phyloP scores from a whole-genome alignment of 92 coral and sea anemone genomes.

The Ricordea florida region DNA sequence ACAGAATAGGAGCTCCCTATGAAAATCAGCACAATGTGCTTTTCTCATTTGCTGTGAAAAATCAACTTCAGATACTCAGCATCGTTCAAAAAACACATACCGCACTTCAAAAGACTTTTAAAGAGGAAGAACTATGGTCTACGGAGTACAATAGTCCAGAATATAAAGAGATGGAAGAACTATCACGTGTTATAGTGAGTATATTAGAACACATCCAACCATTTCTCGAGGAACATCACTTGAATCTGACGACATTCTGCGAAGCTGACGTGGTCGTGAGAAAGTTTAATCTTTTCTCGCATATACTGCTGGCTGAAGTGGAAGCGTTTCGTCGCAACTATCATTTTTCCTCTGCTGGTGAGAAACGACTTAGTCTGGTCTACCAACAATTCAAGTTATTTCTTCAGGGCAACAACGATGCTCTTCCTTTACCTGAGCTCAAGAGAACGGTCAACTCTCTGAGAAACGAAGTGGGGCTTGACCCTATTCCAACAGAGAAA shows the following conservation, averaged over 20 bases:
- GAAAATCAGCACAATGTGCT: constrained; percentile 28
- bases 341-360: neutral
- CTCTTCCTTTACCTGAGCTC: neutral
- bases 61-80: no score
- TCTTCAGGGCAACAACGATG: neutral
- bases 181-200: neutral
- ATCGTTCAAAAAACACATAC: no score
- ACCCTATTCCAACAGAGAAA: neutral
- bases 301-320: neutral
- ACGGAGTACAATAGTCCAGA: no score
- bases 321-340: neutral
- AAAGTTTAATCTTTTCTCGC: neutral
- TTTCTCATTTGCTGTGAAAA: no score
- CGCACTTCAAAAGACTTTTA: no score
- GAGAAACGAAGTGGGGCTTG: neutral
- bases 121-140: no score
- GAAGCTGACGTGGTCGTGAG: neutral
- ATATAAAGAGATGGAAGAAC: neutral
- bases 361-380: neutral
- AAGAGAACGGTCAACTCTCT: neutral
- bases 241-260: neutral
- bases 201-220: neutral
- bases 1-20: constrained; percentile 15
- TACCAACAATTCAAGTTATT: neutral
- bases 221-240: neutral